Evolutionary conservation across 2,888 invertebrate genomes (phyloP).

Genomic region (Leistus spinibarbis): DNA sequence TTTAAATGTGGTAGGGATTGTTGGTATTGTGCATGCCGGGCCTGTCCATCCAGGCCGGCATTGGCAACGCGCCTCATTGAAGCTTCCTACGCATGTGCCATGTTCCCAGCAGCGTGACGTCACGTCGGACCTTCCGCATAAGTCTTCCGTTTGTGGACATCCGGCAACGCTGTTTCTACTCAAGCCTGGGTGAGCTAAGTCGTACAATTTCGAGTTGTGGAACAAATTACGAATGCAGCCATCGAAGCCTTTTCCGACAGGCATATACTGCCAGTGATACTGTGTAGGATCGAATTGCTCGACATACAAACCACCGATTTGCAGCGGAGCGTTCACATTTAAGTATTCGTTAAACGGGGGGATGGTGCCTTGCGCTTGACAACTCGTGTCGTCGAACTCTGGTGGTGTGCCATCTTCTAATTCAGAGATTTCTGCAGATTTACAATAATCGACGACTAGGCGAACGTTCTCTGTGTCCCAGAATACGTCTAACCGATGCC

Average conservation of each 20-base stretch:
- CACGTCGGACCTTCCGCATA: slow-evolving; percentile 85
- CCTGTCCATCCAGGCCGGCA: slow-evolving; percentile 97
- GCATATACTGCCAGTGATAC: slow-evolving; percentile 91
- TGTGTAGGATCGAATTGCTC: slow-evolving; percentile 88
- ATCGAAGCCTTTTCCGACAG: slow-evolving; percentile 88
- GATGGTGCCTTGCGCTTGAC: slow-evolving; percentile 87
- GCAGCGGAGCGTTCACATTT: slow-evolving; percentile 93
- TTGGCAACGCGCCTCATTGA: slow-evolving; percentile 87
- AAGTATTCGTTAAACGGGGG: slow-evolving; percentile 95
- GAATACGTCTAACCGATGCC: slow-evolving; percentile 96
- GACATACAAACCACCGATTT: slow-evolving; percentile 91
- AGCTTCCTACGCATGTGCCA: slow-evolving; percentile 91
- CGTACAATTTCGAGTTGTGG: slow-evolving; percentile 95
- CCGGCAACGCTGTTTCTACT: slow-evolving; percentile 86
- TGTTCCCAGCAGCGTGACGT: slow-evolving; percentile 90
- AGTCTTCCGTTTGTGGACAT: slow-evolving; percentile 92
- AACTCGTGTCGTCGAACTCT: slow-evolving; percentile 86
- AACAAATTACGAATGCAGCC: slow-evolving; percentile 96
- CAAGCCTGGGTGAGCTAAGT: slow-evolving; percentile 90
- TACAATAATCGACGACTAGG: slow-evolving; percentile 92
- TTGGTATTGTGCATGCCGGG: slow-evolving; percentile 82
- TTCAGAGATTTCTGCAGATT: slow-evolving; percentile 85
- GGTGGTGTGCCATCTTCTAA: slow-evolving; percentile 89
- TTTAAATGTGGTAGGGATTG: slow-evolving; percentile 90
- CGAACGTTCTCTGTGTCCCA: slow-evolving; percentile 94